These are phyloP conservation scores for Corydoras sp. DNA, from an alignment of 2,113 vertebrate species.

Conservation along the genomic window DNA sequence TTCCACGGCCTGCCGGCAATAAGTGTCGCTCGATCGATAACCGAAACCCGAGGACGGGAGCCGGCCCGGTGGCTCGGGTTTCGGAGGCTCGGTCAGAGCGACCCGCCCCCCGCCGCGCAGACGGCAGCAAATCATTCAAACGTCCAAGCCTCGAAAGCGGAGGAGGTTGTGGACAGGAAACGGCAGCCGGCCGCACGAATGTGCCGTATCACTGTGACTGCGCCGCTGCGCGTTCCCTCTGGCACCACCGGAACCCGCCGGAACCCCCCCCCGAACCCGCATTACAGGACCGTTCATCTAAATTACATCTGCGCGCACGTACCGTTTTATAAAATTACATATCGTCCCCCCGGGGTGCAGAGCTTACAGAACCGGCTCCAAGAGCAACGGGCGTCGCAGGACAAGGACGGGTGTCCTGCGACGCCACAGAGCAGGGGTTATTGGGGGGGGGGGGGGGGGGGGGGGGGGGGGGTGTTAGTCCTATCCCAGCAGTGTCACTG, in stretches of 20 bases:
- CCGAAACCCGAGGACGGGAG: conserved; percentile 79
- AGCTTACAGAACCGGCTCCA: no score
- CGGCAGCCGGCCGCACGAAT: conserved; percentile 28
- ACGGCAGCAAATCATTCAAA: neutral
- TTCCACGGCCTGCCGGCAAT: conserved; percentile 68
- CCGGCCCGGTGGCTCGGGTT: conserved; percentile 65
- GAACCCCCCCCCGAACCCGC: conserved; percentile 37
- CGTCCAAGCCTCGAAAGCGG: conserved; percentile 6
- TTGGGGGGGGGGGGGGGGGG: no score
- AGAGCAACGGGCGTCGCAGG: no score
- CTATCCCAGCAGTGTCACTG: no score
- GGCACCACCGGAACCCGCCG: neutral
- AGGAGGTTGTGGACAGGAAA: conserved; percentile 31
- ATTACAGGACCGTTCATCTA: conserved; percentile 9
- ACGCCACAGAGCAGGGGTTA: no score
- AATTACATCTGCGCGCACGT: conserved; percentile 21
- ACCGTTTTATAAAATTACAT: conserved; percentile 13
- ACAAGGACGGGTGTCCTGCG: no score
- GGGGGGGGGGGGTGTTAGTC: no score
- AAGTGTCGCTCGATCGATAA: conserved; percentile 84
- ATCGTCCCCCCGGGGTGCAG: neutral
- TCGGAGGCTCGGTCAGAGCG: conserved; percentile 51
- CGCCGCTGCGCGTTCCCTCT: conserved; percentile 15
- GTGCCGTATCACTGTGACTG: conserved; percentile 10
- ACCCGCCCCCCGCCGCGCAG: no score